phyloP scores from a whole-genome alignment of 2,797 vertebrate genomes.

The Centroberyx gerrardi region DNA sequence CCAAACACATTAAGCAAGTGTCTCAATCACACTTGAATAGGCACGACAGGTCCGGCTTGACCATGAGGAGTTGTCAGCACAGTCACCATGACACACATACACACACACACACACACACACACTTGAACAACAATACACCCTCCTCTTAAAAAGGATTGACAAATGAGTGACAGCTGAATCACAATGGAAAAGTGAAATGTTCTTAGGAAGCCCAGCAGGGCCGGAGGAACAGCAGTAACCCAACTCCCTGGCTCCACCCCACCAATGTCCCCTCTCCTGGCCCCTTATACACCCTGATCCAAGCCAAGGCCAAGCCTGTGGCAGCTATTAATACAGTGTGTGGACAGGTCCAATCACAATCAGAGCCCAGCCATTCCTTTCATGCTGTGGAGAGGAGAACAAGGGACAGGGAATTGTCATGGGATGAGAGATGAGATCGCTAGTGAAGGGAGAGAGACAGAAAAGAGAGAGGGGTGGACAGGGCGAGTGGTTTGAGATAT shows the following conservation, averaged over 20 bases:
- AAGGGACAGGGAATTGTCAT: slow-evolving; percentile 34
- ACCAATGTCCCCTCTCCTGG: slow-evolving; percentile 1
- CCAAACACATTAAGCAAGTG: neutral
- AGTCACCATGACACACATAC: slow-evolving; percentile 2
- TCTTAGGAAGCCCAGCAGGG: slow-evolving; percentile 29
- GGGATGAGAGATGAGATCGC: slow-evolving; percentile 44
- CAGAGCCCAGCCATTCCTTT: slow-evolving; percentile 59
- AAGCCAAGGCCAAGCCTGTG: slow-evolving; percentile 58
- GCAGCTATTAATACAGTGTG: slow-evolving; percentile 81
- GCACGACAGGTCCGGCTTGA: slow-evolving; percentile 16
- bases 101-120: slow-evolving; percentile 7
- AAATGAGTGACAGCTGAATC: slow-evolving; percentile 60
- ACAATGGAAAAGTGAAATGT: slow-evolving; percentile 45
- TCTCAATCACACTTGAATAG: slow-evolving; percentile 30
- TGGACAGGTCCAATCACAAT: slow-evolving; percentile 74
- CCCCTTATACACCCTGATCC: slow-evolving; percentile 47
- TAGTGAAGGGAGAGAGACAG: neutral
- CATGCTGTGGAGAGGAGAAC: slow-evolving; percentile 53
- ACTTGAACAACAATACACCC: slow-evolving; percentile 26
- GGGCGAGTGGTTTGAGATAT: slow-evolving; percentile 3
- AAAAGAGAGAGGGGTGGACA: neutral
- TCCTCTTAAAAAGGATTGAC: slow-evolving; percentile 10
- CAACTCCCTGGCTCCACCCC: slow-evolving; percentile 32
- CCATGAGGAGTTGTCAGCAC: slow-evolving; percentile 1
- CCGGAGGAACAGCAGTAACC: slow-evolving; percentile 32